Conservation (phyloP, 2,888 invertebrate species). For the Agonopterix heracliana region DNA sequence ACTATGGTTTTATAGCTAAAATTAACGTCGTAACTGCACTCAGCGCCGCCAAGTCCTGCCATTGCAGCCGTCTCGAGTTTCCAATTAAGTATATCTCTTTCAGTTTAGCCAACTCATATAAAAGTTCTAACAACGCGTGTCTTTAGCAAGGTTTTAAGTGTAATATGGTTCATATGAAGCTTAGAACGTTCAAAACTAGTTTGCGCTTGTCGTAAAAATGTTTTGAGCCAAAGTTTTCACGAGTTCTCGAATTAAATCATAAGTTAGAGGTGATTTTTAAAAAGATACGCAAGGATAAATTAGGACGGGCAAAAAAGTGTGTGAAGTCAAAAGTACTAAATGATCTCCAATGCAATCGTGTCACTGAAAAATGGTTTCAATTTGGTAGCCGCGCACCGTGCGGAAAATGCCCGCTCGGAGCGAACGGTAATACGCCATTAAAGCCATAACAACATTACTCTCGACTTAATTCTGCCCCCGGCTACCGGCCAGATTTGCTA, state of each 20-base stretch:
- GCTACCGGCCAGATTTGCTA: conserved; percentile 50
- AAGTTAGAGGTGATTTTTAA: background rate
- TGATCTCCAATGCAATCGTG: conserved; percentile 37
- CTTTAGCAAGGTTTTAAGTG: conserved; percentile 22
- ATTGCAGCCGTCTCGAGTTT: conserved; percentile 53
- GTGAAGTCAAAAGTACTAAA: background rate
- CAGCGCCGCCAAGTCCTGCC: conserved; percentile 30
- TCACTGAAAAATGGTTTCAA: conserved; percentile 65
- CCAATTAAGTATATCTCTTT: conserved; percentile 63
- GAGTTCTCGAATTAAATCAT: background rate
- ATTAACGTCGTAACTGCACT: conserved; percentile 47
- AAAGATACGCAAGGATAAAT: background rate
- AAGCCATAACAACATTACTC: conserved; percentile 67
- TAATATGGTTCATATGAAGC: conserved; percentile 5
- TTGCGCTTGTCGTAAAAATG: conserved; percentile 12
- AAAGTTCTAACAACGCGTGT: conserved; percentile 61
- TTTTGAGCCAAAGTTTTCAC: background rate
- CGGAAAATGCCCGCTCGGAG: conserved; percentile 54
- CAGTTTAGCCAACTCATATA: conserved; percentile 67
- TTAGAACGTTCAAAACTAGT: conserved; percentile 10
- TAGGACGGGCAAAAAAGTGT: background rate
- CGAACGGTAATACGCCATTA: conserved; percentile 63
- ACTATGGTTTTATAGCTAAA: conserved; percentile 43
- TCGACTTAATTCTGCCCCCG: conserved; percentile 66
- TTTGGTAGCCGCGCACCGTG: conserved; percentile 41